Conservation (phyloP, 2,888 invertebrate genomes). For the Germaria angustata region DNA sequence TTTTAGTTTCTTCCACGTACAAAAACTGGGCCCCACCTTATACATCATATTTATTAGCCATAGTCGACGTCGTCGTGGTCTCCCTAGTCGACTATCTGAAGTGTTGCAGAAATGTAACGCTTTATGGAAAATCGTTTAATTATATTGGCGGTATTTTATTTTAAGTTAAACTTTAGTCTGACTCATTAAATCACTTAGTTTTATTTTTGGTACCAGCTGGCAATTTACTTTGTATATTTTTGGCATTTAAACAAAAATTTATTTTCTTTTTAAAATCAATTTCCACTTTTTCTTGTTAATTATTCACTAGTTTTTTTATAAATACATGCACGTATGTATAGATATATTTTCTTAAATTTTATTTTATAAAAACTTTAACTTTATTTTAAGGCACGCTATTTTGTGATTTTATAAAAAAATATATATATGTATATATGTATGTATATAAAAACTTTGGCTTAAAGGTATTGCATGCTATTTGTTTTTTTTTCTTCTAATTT, state of each 20-base stretch:
- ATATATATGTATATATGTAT: too few relatives aligned
- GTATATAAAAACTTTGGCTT: slow-evolving; percentile 27
- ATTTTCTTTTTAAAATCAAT: slow-evolving; percentile 49
- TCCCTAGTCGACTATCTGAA: neutral
- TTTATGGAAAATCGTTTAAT: slow-evolving; percentile 29
- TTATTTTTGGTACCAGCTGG: slow-evolving; percentile 25
- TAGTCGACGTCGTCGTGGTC: neutral
- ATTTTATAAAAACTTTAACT: slow-evolving; percentile 19
- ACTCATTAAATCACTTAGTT: slow-evolving; percentile 22
- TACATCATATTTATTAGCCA: neutral
- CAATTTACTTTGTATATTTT: slow-evolving; percentile 28
- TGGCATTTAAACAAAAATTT: slow-evolving; percentile 43
- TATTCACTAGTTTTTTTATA: slow-evolving; percentile 31
- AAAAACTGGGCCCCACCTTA: slow-evolving; percentile 24
- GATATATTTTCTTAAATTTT: neutral
- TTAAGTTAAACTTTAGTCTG: slow-evolving; percentile 63
- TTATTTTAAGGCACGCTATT: slow-evolving; percentile 54
- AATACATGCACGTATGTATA: too few relatives aligned
- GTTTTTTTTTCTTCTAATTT: slow-evolving; percentile 23
- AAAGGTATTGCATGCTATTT: slow-evolving; percentile 51
- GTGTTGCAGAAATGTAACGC: neutral
- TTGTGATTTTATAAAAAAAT: slow-evolving; percentile 4
- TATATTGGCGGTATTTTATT: slow-evolving; percentile 63
- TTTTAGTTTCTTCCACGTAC: neutral
- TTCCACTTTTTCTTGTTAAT: slow-evolving; percentile 38